Conservation (phyloP, 1,140 invertebrate genomes). For the Micrasema longulum region DNA sequence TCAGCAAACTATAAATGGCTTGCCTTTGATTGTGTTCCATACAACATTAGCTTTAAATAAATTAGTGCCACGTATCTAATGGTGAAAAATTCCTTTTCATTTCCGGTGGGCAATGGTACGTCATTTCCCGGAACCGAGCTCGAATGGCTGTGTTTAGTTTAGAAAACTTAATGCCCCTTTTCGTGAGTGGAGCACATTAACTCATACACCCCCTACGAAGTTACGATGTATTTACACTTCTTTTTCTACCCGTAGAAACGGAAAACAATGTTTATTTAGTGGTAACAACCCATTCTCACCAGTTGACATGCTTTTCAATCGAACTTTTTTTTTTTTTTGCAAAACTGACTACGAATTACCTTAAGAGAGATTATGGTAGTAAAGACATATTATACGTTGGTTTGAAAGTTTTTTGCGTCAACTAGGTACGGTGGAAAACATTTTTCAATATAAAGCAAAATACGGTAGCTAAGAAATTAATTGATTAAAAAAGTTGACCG, state of each 20-base stretch:
- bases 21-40: no score
- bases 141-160: conserved; percentile 54
- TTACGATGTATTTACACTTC: conserved; percentile 54
- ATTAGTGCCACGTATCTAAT: conserved; percentile 33
- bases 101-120: conserved; percentile 28
- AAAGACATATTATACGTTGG: no score
- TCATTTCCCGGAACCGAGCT: conserved; percentile 45
- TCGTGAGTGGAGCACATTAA: conserved; percentile 52
- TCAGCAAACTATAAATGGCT: no score
- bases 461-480: no score
- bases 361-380: no score
- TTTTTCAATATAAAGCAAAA: no score
- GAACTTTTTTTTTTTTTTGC: no score
- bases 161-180: conserved; percentile 53
- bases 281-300: conserved; percentile 8
- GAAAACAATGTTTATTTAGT: conserved; percentile 27
- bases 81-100: conserved; percentile 41
- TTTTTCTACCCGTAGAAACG: conserved; percentile 38
- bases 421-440: no score
- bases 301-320: background rate
- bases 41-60: conserved; percentile 14
- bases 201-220: conserved; percentile 39
- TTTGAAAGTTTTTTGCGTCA: no score
- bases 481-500: no score
- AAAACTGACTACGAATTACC: no score